phyloP scores from a whole-genome alignment of 2,888 invertebrate species.

The Clanis bilineata region DNA sequence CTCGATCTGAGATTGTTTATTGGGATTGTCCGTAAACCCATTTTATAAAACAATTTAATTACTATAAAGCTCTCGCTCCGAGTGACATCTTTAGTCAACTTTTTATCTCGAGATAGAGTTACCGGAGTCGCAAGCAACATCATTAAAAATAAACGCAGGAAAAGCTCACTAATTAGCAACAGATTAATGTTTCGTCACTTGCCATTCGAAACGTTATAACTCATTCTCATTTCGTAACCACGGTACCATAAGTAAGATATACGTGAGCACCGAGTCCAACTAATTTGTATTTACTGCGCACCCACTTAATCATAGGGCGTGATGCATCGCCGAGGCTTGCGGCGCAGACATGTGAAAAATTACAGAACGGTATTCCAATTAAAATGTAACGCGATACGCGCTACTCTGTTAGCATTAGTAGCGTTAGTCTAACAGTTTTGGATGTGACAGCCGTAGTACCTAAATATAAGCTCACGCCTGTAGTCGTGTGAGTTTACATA shows the following conservation, averaged over 20 bases:
- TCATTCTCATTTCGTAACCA: not conserved
- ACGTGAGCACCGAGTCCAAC: conserved; percentile 27
- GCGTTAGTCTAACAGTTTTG: not conserved
- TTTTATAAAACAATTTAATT: too few species aligned
- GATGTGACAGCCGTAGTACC: conserved; percentile 5
- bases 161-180: not conserved
- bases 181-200: conserved; percentile 11
- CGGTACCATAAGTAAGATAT: conserved; percentile 2
- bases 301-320: conserved; percentile 47
- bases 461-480: too few species aligned
- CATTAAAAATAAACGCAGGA: not conserved
- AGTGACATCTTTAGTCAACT: too few species aligned
- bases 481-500: too few species aligned
- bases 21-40: too few species aligned
- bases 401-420: not conserved
- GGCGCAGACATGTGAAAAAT: conserved; percentile 53
- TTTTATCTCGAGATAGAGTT: too few species aligned
- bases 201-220: conserved; percentile 11
- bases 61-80: too few species aligned
- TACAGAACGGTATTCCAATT: conserved; percentile 63
- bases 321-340: conserved; percentile 38
- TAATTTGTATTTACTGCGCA: conserved; percentile 58
- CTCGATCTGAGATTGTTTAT: too few species aligned
- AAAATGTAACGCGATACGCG: conserved; percentile 63
- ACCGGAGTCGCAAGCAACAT: too few species aligned